Evolutionary conservation across 92 coral and sea anemone species (phyloP), one percentile per base, ranked within the genome.

Genomic region (Hydrozoanthus gracilis): DNA sequence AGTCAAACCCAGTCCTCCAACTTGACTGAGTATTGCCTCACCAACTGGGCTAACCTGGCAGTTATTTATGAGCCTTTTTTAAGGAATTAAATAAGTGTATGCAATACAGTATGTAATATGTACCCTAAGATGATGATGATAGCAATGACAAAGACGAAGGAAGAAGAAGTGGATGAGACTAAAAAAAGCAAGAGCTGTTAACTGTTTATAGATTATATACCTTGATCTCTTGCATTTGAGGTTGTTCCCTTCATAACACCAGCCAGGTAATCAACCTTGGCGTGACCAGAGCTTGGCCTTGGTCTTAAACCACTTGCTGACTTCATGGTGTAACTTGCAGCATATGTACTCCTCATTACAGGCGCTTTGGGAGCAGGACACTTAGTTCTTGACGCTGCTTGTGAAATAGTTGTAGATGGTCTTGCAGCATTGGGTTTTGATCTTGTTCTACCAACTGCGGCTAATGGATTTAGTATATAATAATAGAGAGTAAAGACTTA

Each of bases 291-390:
- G n/a, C 83, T 18, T 2, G 55, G 82, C 62, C 66, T 69, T n/a
- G 48, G 10, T 15, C 68, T 78, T 83, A 87, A 78, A 48, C 76
- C 87, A 51, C 77, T 61, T 72, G 89, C 50, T 83, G 78, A 84
- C 49, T 71, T 27, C 39, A 27, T 71, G 27, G 90, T 73, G 9
- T 54, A 90, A 17, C 89, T 78, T 51, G 92, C 72, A 74, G 65
- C 66, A 72, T 90, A 90, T 16, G 92, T 90, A 46, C 87, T 90
- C 83, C 74, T 86, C 17, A 86, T 11, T 15, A 54, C 51, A 9
- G 92, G 72, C 16, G 72, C 84, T 79, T 74, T 74, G 15, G 83
- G 48, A 9, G 56, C 55, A 17, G 90, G 90, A 44, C 68, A 60
- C 65, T 77, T 73, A 4, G 44, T 44, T 8, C 67, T 70, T 51